Evolutionary conservation across 1,140 invertebrate genomes (phyloP).

Genomic region (Cydia splendana): DNA sequence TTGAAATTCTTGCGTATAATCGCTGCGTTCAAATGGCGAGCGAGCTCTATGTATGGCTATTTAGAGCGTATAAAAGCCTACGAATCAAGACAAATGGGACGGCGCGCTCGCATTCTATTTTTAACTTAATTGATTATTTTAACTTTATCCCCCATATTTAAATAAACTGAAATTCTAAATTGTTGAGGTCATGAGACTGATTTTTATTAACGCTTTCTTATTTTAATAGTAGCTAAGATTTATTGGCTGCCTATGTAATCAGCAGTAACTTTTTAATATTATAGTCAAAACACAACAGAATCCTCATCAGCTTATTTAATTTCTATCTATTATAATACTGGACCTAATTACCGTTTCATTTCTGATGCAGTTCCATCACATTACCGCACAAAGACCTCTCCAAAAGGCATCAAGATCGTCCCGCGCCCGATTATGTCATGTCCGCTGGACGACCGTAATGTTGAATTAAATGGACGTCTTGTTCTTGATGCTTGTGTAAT

Average conservation of each 20-base stretch:
- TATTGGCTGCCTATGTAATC: too few relatives aligned
- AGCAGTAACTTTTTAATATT: background rate
- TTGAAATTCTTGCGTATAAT: slow-evolving; percentile 53
- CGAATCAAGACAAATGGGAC: background rate
- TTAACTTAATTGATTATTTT: too few relatives aligned
- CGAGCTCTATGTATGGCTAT: background rate
- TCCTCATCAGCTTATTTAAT: background rate
- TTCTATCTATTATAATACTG: background rate
- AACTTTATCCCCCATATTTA: too few relatives aligned
- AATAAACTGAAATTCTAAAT: too few relatives aligned
- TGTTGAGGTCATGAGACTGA: too few relatives aligned
- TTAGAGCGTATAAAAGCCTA: background rate
- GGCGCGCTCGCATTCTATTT: background rate
- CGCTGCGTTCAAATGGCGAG: background rate
- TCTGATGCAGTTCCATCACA: background rate
- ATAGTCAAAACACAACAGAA: background rate
- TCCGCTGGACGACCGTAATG: slow-evolving; percentile 10
- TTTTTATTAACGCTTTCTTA: too few relatives aligned
- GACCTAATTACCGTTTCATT: slow-evolving; percentile 9
- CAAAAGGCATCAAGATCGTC: slow-evolving; percentile 4
- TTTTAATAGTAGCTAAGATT: too few relatives aligned
- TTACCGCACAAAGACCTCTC: background rate
- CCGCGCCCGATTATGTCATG: slow-evolving; percentile 16
- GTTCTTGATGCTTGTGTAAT: slow-evolving; percentile 7
- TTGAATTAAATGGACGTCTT: slow-evolving; percentile 12